Conservation (phyloP, 2,888 invertebrate genomes). For the Acrobeloides nanus region DNA sequence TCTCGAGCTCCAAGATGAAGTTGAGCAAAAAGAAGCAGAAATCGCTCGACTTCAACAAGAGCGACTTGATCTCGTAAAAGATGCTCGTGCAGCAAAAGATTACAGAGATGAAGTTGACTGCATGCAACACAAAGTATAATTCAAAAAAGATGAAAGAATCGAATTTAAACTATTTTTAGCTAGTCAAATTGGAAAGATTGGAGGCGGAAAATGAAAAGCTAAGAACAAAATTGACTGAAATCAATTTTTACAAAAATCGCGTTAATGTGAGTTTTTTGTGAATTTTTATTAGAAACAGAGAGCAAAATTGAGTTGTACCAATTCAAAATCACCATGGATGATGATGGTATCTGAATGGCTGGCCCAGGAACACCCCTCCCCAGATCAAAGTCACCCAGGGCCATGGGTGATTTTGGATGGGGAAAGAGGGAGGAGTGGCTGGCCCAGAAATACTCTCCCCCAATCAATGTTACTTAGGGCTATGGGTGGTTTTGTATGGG, state of each 20-base stretch:
- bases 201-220: conserved; percentile 81
- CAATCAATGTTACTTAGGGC: too few relatives aligned
- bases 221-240: conserved; percentile 79
- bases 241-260: conserved; percentile 83
- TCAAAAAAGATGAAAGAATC: too few relatives aligned
- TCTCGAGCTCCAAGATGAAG: conserved; percentile 67
- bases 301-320: too few relatives aligned
- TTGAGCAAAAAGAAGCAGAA: conserved; percentile 42
- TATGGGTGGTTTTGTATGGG: too few relatives aligned
- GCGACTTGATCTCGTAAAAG: conserved; percentile 67
- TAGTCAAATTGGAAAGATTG: conserved; percentile 73
- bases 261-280: conserved; percentile 67
- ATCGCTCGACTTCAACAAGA: conserved; percentile 49
- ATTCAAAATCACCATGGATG: too few relatives aligned
- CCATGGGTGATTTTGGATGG: too few relatives aligned
- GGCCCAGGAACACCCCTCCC: too few relatives aligned
- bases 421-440: too few relatives aligned
- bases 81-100: conserved; percentile 76
- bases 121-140: conserved; percentile 70
- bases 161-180: conserved; percentile 56
- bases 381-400: too few relatives aligned
- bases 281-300: too few relatives aligned
- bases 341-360: too few relatives aligned
- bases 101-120: conserved; percentile 90
- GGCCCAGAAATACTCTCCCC: too few relatives aligned